Base-by-base conservation (phyloP, 2,113 vertebrate genomes). In the Pterophyllum scalare region DNA sequence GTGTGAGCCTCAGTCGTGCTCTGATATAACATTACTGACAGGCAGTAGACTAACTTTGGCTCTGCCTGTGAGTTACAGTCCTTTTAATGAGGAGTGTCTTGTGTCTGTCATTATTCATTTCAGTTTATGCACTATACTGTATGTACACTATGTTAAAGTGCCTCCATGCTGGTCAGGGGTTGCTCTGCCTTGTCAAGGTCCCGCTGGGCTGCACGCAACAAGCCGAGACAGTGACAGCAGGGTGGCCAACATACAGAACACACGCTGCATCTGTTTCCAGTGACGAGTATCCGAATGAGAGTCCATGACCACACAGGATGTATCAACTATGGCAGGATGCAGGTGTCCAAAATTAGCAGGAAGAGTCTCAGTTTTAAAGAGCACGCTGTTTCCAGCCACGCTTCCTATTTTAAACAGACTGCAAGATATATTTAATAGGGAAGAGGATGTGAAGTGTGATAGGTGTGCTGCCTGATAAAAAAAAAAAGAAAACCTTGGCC, bases 311-410 rank as follows among this genome's bases (percentile, higher is more conserved):
- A 84, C 87, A 93, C 87, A 93, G 92, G 92, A 93, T 85, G 85
- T 61, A 61, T 89, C 79, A 56, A 90, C 92, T 88, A 90, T 93
- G 91, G 86, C 91, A 92, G 94, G 94, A 94, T 89, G 89, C 94
- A 95, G 91, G 91, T 94, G 93, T 88, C 82, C 75, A 85, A 86
- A 91, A 87, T 88, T 67, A 91, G 84, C 83, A 91, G 91, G 93
- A 94, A 90, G 85, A 72, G 85, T 85, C 88, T 94, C 35, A 82
- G 93, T 87, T 93, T 92, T 89, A 91, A 87, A 84, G 70, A 78
- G 9, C n/a, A 74, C 60, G 56, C 80, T 61, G 67, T 86, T 87
- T 88, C 77, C 82, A 81, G 61, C 87, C 40, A 33, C 56, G 24
- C 59, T 24, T 87, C 75, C 58, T 58, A 65, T 80, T 75, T 78